Conservation (phyloP, 1,140 invertebrate genomes). For the Apocrypta bakeri region DNA sequence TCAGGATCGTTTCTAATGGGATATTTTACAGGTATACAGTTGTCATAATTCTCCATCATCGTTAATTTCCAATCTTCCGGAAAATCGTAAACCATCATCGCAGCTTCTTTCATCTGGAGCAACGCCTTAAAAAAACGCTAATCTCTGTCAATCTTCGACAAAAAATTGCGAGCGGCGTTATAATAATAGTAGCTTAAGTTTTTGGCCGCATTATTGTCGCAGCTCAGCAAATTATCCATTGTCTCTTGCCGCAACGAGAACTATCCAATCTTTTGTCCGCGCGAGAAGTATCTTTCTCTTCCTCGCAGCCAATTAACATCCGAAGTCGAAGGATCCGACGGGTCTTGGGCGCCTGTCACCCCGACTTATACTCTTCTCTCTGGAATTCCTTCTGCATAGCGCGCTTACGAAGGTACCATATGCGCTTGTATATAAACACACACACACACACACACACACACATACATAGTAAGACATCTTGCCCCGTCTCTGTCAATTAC, state of each 20-base stretch:
- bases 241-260: not conserved
- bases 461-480: slow-evolving; percentile 9
- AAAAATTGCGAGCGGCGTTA: too few relatives aligned
- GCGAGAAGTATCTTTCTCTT: too few relatives aligned
- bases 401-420: not conserved
- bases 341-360: too few relatives aligned
- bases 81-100: too few relatives aligned
- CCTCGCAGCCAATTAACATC: not conserved
- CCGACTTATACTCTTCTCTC: not conserved
- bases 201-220: not conserved
- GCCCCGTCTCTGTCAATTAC: slow-evolving; percentile 4
- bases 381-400: not conserved
- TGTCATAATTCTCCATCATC: too few relatives aligned
- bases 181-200: too few relatives aligned
- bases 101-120: too few relatives aligned
- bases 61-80: too few relatives aligned
- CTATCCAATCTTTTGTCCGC: not conserved
- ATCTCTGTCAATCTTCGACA: too few relatives aligned
- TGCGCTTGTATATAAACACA: not conserved
- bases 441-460: not conserved
- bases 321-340: not conserved
- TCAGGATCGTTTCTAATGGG: too few relatives aligned
- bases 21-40: too few relatives aligned
- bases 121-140: too few relatives aligned
- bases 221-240: not conserved